These are phyloP conservation scores for Onthophagus taurus DNA, from an alignment of 1,140 invertebrate species.

Conservation along the genomic window DNA sequence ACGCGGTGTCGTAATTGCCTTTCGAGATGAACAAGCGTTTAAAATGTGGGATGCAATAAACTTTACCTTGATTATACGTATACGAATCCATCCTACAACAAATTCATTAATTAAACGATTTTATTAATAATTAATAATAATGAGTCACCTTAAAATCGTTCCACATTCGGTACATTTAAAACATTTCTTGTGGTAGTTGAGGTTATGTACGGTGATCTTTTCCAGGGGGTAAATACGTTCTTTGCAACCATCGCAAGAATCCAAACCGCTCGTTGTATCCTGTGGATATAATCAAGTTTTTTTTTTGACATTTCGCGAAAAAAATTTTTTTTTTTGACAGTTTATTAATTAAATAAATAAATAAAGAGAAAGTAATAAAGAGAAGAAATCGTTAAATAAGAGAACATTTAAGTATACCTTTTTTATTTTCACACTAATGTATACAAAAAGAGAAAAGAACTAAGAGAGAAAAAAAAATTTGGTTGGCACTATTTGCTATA, in stretches of 20 bases:
- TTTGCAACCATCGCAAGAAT: slow-evolving; percentile 61
- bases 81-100: slow-evolving; percentile 62
- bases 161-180: slow-evolving; percentile 74
- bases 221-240: slow-evolving; percentile 73
- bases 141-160: slow-evolving; percentile 57
- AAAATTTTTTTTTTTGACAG: background rate
- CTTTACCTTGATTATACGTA: slow-evolving; percentile 61
- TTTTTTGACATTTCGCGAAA: background rate
- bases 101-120: slow-evolving; percentile 5
- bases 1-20: slow-evolving; percentile 78
- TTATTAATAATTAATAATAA: slow-evolving; percentile 7
- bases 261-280: slow-evolving; percentile 42
- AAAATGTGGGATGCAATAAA: slow-evolving; percentile 73
- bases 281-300: too few species aligned
- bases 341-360: slow-evolving; percentile 4
- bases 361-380: background rate
- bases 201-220: slow-evolving; percentile 66
- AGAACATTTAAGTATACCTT: background rate
- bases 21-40: slow-evolving; percentile 75
- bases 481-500: too few species aligned
- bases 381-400: background rate
- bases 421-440: slow-evolving; percentile 11
- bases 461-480: too few species aligned
- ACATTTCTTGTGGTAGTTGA: slow-evolving; percentile 67
- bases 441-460: slow-evolving; percentile 9